Conservation (phyloP, 2,113 vertebrate genomes). For the Sigmodon hispidus region DNA sequence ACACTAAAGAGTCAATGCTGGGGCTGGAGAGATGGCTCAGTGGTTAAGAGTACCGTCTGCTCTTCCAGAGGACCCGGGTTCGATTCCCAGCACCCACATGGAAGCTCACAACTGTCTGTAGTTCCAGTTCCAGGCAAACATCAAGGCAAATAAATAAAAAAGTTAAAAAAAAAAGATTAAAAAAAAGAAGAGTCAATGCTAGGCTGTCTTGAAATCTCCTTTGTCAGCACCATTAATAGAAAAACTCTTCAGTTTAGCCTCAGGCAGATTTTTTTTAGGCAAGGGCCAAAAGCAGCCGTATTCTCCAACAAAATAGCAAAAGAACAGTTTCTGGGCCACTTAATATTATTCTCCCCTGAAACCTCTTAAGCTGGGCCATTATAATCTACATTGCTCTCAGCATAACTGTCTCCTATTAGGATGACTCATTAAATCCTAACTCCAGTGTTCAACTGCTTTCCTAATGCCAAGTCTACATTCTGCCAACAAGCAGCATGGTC, state of each 20-base stretch:
- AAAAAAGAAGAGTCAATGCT: background rate
- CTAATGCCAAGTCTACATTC: background rate
- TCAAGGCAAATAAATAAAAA: too few relatives aligned
- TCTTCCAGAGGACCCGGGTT: too few relatives aligned
- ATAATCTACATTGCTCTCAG: too few relatives aligned
- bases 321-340: background rate
- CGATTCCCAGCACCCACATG: too few relatives aligned
- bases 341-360: background rate
- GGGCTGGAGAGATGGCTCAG: too few relatives aligned
- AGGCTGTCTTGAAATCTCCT: background rate
- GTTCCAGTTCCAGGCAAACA: too few relatives aligned
- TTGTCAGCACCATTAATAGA: background rate
- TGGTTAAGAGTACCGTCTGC: too few relatives aligned
- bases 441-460: background rate
- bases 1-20: background rate
- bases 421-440: background rate
- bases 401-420: background rate
- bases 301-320: background rate
- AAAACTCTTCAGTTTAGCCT: background rate
- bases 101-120: too few relatives aligned
- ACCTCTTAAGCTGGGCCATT: background rate
- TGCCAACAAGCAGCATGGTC: background rate
- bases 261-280: background rate
- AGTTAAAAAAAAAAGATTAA: too few relatives aligned
- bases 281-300: background rate